A percentile compares a stretch with the other conserved stretches of the same genome.
Evolutionary conservation across 2,888 invertebrate species (phyloP).

Genomic region (Pseudococcus jackbeardsleyi): DNA sequence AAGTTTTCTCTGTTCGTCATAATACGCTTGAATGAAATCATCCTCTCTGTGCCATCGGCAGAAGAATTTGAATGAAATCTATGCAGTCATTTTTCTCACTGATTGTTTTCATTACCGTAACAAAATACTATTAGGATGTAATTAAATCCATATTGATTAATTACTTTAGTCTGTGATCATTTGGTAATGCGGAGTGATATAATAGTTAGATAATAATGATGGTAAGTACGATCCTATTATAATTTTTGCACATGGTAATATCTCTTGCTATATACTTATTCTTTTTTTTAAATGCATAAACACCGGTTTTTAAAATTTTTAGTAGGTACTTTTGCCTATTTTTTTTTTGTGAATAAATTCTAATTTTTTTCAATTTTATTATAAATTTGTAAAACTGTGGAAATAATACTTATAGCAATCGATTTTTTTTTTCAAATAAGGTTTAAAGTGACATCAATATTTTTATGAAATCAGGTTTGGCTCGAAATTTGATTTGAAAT

Average conservation of each 20-base stretch:
- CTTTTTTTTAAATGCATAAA: no score
- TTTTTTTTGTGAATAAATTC: no score
- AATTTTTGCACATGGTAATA: background rate
- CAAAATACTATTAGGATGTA: slow-evolving; percentile 26
- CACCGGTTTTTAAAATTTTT: no score
- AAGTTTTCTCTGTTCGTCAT: slow-evolving; percentile 29
- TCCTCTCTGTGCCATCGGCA: slow-evolving; percentile 42
- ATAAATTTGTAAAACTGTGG: no score
- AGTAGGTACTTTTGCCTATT: no score
- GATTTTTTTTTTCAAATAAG: no score
- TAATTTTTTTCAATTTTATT: no score
- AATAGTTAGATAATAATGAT: slow-evolving; percentile 41
- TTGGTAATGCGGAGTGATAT: slow-evolving; percentile 20
- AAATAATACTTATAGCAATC: no score
- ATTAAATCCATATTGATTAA: slow-evolving; percentile 41
- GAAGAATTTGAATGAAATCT: slow-evolving; percentile 48
- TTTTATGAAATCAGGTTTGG: no score
- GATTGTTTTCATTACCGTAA: slow-evolving; percentile 51
- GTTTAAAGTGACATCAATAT: no score
- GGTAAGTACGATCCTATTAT: slow-evolving; percentile 35
- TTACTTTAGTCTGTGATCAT: slow-evolving; percentile 23
- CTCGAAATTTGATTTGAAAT: background rate
- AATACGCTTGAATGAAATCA: slow-evolving; percentile 48
- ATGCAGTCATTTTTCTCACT: slow-evolving; percentile 41
- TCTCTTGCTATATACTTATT: no score